phyloP scores from a whole-genome alignment of 1,140 invertebrate genomes.

The Phthorimaea operculella region DNA sequence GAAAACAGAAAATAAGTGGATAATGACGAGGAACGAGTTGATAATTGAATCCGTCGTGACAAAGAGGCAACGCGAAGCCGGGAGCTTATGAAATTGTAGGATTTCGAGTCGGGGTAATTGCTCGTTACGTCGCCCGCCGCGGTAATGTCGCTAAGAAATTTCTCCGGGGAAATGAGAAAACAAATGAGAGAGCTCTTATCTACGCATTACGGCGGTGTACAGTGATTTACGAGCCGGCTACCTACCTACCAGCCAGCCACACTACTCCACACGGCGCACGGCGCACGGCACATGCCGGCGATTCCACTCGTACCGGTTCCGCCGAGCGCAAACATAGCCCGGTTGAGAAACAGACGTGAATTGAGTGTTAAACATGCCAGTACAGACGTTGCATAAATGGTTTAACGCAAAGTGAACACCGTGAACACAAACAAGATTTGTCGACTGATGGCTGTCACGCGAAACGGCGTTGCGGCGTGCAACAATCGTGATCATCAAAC shows the following conservation, averaged over 20 bases:
- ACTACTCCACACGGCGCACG: conserved; percentile 16
- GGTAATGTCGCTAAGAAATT: conserved; percentile 50
- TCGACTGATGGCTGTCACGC: conserved; percentile 16
- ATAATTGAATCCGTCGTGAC: conserved; percentile 4
- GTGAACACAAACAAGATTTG: conserved; percentile 28
- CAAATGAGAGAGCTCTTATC: conserved; percentile 60
- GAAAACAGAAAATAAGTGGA: background rate
- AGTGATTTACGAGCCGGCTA: conserved; percentile 54
- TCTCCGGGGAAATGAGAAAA: conserved; percentile 54
- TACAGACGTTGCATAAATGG: conserved; percentile 33
- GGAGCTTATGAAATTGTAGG: conserved; percentile 29
- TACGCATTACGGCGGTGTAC: conserved; percentile 52
- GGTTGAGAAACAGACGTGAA: conserved; percentile 47
- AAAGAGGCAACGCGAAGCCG: conserved; percentile 15
- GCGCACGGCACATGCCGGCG: background rate
- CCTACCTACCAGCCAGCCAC: conserved; percentile 25
- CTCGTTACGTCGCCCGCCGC: conserved; percentile 37
- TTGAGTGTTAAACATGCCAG: conserved; percentile 46
- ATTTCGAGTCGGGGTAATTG: conserved; percentile 33
- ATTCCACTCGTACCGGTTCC: conserved; percentile 32
- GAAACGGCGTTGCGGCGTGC: background rate
- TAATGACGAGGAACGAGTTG: background rate
- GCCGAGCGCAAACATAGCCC: conserved; percentile 38
- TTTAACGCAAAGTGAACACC: conserved; percentile 25
- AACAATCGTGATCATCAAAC: conserved; percentile 5